A percentile compares a stretch with the other conserved stretches of the same genome.
These are phyloP conservation scores for Morone saxatilis DNA, from an alignment of 2,113 vertebrate species.

Conservation along the genomic window DNA sequence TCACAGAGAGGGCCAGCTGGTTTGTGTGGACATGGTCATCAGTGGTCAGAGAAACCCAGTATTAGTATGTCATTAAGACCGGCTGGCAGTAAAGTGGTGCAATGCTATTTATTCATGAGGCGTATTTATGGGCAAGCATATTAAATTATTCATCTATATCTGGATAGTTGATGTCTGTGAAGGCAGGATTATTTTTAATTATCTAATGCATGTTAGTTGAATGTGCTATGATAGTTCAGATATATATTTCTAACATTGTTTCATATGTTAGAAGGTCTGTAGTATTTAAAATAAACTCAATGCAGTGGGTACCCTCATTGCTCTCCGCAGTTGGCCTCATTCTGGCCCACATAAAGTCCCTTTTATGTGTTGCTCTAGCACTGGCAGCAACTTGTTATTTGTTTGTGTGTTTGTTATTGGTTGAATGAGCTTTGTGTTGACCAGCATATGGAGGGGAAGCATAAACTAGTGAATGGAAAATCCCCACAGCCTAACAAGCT, in stretches of 20 bases:
- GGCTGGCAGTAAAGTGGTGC: conserved; percentile 31
- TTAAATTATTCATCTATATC: conserved; percentile 57
- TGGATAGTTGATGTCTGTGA: conserved; percentile 17
- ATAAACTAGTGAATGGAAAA: conserved; percentile 62
- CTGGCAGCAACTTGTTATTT: conserved; percentile 47
- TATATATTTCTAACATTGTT: not conserved
- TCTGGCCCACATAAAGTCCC: conserved; percentile 38
- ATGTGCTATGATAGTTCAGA: conserved; percentile 6
- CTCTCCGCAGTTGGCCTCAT: conserved; percentile 36
- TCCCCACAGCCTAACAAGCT: conserved; percentile 61
- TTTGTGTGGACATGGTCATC: conserved; percentile 30
- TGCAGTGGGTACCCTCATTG: not conserved
- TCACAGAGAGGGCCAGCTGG: conserved; percentile 22
- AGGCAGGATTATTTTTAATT: conserved; percentile 14
- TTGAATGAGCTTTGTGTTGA: conserved; percentile 52
- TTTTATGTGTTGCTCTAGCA: conserved; percentile 51
- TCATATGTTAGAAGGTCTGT: not conserved
- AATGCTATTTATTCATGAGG: conserved; percentile 53
- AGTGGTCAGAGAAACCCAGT: conserved; percentile 36
- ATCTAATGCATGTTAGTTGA: conserved; percentile 15
- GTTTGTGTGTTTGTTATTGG: conserved; percentile 61
- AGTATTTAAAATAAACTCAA: conserved; percentile 5
- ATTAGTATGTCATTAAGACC: conserved; percentile 36
- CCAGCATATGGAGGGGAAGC: conserved; percentile 29
- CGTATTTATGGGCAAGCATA: conserved; percentile 42